Percentiles rank a stretch among this genome's conserved stretches.
Evolutionary conservation across 2,797 vertebrate genomes (phyloP).

Genomic region (Melanogrammus aeglefinus): DNA sequence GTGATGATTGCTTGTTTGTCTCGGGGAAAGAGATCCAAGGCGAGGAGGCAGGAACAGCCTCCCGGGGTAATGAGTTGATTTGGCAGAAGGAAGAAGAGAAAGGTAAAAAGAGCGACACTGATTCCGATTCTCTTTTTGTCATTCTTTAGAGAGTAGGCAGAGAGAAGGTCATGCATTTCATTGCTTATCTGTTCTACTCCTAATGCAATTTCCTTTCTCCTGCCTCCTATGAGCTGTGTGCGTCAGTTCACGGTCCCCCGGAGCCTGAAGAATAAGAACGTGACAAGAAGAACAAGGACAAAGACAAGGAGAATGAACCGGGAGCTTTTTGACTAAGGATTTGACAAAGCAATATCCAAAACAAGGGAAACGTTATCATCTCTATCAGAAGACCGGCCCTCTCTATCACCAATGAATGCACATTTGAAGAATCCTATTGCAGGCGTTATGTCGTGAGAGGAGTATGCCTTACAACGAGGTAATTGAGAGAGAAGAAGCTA

Average conservation of each 20-base stretch:
- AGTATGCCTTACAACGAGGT: neutral
- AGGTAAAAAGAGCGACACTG: neutral
- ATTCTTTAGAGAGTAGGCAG: neutral
- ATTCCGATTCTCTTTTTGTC: neutral
- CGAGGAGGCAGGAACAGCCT: neutral
- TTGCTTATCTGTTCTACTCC: too few species aligned
- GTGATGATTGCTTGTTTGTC: constrained; percentile 2
- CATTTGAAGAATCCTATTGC: neutral
- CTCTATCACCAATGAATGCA: neutral
- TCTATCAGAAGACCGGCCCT: neutral
- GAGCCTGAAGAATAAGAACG: neutral
- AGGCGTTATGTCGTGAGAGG: too few species aligned
- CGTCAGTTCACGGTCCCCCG: neutral
- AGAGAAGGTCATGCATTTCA: too few species aligned
- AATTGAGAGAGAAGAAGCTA: neutral
- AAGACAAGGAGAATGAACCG: neutral
- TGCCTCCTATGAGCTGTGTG: too few species aligned
- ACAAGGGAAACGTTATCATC: neutral
- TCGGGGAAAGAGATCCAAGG: neutral
- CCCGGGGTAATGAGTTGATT: neutral
- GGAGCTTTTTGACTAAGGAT: neutral
- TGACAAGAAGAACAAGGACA: neutral
- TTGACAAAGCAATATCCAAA: neutral
- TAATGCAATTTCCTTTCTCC: too few species aligned
- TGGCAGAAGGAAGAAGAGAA: neutral